These are phyloP conservation scores for Hassar affinis DNA, from an alignment of 2,113 vertebrate species.

Conservation along the genomic window DNA sequence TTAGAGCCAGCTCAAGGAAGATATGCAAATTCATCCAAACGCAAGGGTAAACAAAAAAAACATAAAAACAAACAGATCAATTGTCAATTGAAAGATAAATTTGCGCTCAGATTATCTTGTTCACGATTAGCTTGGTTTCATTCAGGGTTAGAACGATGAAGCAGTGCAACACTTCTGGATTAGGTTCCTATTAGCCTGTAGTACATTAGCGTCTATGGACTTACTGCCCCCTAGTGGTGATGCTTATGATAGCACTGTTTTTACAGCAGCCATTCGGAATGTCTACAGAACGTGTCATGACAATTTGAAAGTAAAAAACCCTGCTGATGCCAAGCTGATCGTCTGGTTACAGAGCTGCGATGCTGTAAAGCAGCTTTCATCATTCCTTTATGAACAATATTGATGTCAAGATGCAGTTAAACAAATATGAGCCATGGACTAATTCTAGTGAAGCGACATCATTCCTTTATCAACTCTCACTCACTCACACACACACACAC, in stretches of 20 bases:
- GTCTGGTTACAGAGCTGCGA: slow-evolving; percentile 26
- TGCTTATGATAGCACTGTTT: not conserved
- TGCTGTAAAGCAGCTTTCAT: slow-evolving; percentile 57
- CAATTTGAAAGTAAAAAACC: not conserved
- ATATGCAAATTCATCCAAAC: slow-evolving; percentile 35
- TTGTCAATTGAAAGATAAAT: slow-evolving; percentile 29
- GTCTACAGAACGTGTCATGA: not conserved
- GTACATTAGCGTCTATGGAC: no score
- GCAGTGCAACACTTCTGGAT: not conserved
- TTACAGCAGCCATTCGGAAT: not conserved
- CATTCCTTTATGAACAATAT: slow-evolving; percentile 58
- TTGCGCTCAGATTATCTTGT: slow-evolving; percentile 9
- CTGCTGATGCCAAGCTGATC: slow-evolving; percentile 39
- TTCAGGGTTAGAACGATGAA: slow-evolving; percentile 22
- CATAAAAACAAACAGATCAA: slow-evolving; percentile 32
- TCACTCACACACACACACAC: not conserved
- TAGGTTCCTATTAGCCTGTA: not conserved
- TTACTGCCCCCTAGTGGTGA: not conserved
- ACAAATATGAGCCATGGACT: slow-evolving; percentile 40
- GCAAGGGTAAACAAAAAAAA: slow-evolving; percentile 34
- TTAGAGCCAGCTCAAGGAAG: slow-evolving; percentile 25
- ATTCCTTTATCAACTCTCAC: slow-evolving; percentile 14
- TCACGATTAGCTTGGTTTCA: slow-evolving; percentile 45
- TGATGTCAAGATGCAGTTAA: slow-evolving; percentile 49
- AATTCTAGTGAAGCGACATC: slow-evolving; percentile 30